Evolutionary conservation across 2,888 invertebrate species (phyloP), one percentile per base, ranked within the genome.

Genomic region (Pyrrhopygopsis socrates): DNA sequence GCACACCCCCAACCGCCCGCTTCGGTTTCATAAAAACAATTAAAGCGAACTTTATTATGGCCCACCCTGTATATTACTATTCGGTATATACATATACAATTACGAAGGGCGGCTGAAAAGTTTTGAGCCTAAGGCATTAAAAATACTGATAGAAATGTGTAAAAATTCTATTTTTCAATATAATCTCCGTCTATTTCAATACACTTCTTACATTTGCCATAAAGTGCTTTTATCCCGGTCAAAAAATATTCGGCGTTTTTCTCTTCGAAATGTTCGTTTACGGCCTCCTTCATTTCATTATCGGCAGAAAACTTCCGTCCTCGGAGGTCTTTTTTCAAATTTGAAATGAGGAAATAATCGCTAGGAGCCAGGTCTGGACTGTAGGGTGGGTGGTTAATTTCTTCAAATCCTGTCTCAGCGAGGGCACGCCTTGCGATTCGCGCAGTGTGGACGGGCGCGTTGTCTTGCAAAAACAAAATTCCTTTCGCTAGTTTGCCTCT

Each of bases 361-460:
- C 60, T 81, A 76, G 73, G 70, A 27, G 71, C 77, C 77, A 83
- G 41, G 67, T 77, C 60, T 65, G 76, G 71, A 67, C 83, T 86
- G 76, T 83, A 83, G 60, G n/a, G n/a, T n/a, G n/a, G n/a, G n/a
- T n/a, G 81, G 77, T 77, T 81, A 30, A 78, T 84, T 84, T 81
- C 78, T 86, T 80, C 76, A n/a, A 70, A 86, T 45, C 81, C 80
- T 71, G 80, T 86, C 41, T 75, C 76, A 18, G 60, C 75, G 41
- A 79, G 76, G 86, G 65, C 81, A 73, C 79, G 77, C 78, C 81
- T 81, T 73, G 85, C 73, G 81, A 81, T 77, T 81, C 81, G 81
- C 81, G 77, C 81, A 45, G 83, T 83, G 82, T 80, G 82, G 20
- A 75, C 79, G 79, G 78, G 82, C 75, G 68, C 75, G 63, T 81